Percentiles rank a stretch among this genome's conserved stretches.
These are phyloP conservation scores for Trissolcus brochymenae DNA, from an alignment of 2,888 invertebrate genomes.

Conservation along the genomic window DNA sequence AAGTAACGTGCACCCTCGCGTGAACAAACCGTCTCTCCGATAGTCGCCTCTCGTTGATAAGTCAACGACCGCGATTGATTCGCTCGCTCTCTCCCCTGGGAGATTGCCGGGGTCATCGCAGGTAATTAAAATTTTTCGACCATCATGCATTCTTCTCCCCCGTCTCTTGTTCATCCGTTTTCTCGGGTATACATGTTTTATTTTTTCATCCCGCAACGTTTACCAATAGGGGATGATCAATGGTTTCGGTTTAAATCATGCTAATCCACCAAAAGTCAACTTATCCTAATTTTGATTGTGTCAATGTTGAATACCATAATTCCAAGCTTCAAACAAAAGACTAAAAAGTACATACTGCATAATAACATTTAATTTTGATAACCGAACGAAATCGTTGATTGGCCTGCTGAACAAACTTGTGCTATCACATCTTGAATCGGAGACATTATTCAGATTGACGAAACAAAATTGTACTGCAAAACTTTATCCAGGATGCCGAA, in stretches of 20 bases:
- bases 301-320: too few relatives aligned
- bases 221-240: background rate
- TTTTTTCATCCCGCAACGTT: background rate
- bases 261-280: background rate
- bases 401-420: background rate
- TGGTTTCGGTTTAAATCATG: background rate
- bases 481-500: conserved; percentile 45
- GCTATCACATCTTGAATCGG: background rate
- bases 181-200: background rate
- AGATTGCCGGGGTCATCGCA: conserved; percentile 29
- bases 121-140: conserved; percentile 35
- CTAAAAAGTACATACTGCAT: too few relatives aligned
- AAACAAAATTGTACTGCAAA: conserved; percentile 37
- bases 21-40: conserved; percentile 59
- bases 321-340: too few relatives aligned
- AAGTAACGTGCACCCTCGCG: conserved; percentile 60
- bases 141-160: background rate
- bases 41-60: conserved; percentile 48
- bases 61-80: conserved; percentile 53
- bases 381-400: too few relatives aligned
- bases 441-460: conserved; percentile 46
- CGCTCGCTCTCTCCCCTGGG: conserved; percentile 12
- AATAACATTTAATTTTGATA: too few relatives aligned
- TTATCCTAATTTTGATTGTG: background rate
- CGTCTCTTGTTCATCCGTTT: too few relatives aligned